phyloP scores from a whole-genome alignment of 35 echinoderm and acorn worm genomes.

The Acanthaster planci region DNA sequence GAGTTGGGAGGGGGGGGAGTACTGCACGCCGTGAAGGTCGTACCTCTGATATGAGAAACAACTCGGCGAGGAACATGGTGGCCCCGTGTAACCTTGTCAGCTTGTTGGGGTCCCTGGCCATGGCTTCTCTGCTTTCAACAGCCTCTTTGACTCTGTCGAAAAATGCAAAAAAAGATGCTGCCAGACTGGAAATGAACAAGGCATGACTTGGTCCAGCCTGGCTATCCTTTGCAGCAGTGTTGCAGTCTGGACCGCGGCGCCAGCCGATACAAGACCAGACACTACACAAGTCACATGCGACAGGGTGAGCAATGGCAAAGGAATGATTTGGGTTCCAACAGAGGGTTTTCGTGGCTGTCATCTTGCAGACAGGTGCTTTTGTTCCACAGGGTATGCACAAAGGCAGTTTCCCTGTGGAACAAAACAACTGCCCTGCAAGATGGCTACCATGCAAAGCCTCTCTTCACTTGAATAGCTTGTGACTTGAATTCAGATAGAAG shows the following conservation, averaged over 20 bases:
- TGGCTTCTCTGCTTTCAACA: slow-evolving; percentile 41
- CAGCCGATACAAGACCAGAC: neutral
- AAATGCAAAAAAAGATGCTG: slow-evolving; percentile 1
- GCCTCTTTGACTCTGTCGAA: slow-evolving; percentile 60
- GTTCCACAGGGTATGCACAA: too few relatives aligned
- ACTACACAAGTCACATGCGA: too few relatives aligned
- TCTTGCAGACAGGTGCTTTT: too few relatives aligned
- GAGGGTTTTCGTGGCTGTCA: too few relatives aligned
- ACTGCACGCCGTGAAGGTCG: neutral
- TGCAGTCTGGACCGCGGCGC: neutral
- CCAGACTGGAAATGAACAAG: neutral
- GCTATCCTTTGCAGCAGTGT: neutral
- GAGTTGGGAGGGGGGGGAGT: too few relatives aligned
- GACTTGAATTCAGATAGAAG: too few relatives aligned
- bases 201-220: neutral
- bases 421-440: too few relatives aligned
- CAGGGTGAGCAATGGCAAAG: too few relatives aligned
- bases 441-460: too few relatives aligned
- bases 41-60: slow-evolving; percentile 77
- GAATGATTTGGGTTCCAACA: too few relatives aligned
- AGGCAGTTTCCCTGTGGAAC: too few relatives aligned
- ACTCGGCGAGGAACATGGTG: slow-evolving; percentile 76
- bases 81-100: slow-evolving; percentile 59
- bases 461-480: too few relatives aligned
- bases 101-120: slow-evolving; percentile 60